These are phyloP conservation scores for Dendrolimus punctatus DNA, from an alignment of 1,140 invertebrate genomes.

Conservation along the genomic window DNA sequence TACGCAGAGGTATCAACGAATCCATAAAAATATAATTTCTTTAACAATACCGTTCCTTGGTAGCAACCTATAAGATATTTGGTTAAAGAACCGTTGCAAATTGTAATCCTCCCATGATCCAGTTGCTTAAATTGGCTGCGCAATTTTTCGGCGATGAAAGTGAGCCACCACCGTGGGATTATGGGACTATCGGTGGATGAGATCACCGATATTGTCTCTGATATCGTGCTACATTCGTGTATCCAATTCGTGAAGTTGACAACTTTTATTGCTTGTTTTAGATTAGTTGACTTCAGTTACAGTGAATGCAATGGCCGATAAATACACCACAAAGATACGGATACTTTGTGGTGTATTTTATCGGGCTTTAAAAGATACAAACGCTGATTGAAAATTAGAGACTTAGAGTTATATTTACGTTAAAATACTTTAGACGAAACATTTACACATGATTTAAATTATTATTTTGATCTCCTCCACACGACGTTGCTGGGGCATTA, in stretches of 20 bases:
- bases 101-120: slow-evolving; percentile 22
- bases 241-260: slow-evolving; percentile 18
- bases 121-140: slow-evolving; percentile 29
- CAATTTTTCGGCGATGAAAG: slow-evolving; percentile 31
- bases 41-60: slow-evolving; percentile 7
- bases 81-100: slow-evolving; percentile 24
- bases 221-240: background rate
- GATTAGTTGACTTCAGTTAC: no score
- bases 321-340: no score
- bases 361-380: no score
- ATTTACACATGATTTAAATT: no score
- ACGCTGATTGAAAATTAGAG: no score
- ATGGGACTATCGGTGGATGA: slow-evolving; percentile 32
- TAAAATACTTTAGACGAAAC: no score
- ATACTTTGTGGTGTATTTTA: no score
- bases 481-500: no score
- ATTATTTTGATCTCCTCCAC: no score
- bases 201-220: slow-evolving; percentile 19
- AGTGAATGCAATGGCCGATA: no score
- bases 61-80: slow-evolving; percentile 9
- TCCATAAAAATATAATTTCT: slow-evolving; percentile 8
- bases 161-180: slow-evolving; percentile 40
- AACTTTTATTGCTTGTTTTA: slow-evolving; percentile 5
- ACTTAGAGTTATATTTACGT: no score
- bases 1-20: slow-evolving; percentile 3